Conservation (phyloP, 2,113 vertebrate species). For the Hylia prasina region DNA sequence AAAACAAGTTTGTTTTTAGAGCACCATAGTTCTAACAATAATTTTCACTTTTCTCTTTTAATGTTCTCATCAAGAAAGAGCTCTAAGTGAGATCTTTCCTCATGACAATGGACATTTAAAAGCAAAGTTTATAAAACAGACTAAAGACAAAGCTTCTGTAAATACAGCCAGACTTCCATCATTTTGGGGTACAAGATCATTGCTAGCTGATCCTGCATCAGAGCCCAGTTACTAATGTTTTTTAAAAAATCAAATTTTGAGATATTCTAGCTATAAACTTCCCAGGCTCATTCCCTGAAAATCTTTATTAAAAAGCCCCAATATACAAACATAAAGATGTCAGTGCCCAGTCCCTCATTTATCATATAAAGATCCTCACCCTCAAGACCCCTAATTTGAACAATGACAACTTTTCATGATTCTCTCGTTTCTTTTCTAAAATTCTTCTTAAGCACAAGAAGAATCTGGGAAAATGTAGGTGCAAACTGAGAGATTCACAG, state of each 20-base stretch:
- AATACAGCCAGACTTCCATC: not conserved
- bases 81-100: not conserved
- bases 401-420: not conserved
- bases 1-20: not conserved
- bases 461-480: not conserved
- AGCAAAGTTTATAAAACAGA: not conserved
- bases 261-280: not conserved
- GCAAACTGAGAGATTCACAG: not conserved
- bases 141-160: not conserved
- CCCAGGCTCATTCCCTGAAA: not conserved
- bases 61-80: not conserved
- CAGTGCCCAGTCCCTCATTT: not conserved
- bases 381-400: not conserved
- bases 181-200: not conserved
- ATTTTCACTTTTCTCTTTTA: not conserved
- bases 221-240: rapidly evolving
- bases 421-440: not conserved
- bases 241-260: rapidly evolving
- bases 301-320: not conserved
- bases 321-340: not conserved
- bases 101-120: not conserved
- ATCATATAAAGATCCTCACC: not conserved
- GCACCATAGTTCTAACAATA: not conserved
- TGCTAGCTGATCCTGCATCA: not conserved
- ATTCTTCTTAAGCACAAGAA: not conserved